These are phyloP conservation scores for Fissipunctia ypsillon DNA, from an alignment of 2,888 invertebrate genomes.

Conservation along the genomic window DNA sequence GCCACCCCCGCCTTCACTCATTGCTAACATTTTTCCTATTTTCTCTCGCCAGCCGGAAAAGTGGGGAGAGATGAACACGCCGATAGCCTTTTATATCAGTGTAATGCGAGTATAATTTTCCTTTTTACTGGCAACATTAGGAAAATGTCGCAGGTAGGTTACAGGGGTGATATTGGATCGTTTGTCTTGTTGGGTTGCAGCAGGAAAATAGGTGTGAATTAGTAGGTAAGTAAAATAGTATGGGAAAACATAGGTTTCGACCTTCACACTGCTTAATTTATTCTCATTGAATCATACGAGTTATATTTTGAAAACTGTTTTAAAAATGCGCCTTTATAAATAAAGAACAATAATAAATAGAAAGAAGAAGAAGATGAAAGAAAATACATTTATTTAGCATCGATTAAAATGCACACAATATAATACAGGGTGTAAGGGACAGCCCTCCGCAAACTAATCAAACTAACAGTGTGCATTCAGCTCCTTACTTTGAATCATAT, in stretches of 20 bases:
- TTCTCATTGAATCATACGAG: background rate
- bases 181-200: slow-evolving; percentile 39
- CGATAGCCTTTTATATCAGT: slow-evolving; percentile 80
- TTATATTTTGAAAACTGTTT: background rate
- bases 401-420: no score
- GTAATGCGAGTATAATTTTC: slow-evolving; percentile 80
- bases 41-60: slow-evolving; percentile 77
- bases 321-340: background rate
- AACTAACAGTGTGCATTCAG: no score
- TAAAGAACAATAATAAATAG: background rate
- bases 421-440: no score
- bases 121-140: slow-evolving; percentile 69
- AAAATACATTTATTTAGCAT: no score
- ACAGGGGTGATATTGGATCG: slow-evolving; percentile 38
- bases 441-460: no score
- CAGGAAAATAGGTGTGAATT: slow-evolving; percentile 14
- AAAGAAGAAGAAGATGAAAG: no score
- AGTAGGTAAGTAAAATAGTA: background rate
- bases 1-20: slow-evolving; percentile 75
- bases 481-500: no score
- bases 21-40: slow-evolving; percentile 71
- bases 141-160: slow-evolving; percentile 63
- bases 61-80: slow-evolving; percentile 77
- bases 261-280: background rate
- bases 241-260: background rate